phyloP scores from a whole-genome alignment of 2,888 invertebrate species.

The Drosophila borborema region DNA sequence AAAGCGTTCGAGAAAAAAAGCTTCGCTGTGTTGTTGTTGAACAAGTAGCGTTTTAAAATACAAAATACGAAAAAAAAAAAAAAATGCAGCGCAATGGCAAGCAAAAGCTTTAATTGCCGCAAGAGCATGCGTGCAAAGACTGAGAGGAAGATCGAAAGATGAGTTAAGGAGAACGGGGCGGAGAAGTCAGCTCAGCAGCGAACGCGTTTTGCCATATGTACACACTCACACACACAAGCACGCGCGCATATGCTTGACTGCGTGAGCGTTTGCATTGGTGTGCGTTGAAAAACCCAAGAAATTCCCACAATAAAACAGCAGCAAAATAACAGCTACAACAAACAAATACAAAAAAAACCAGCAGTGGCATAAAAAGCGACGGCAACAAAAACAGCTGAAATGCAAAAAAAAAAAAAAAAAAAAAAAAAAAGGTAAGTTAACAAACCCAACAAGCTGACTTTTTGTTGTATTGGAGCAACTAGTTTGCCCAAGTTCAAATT shows the following conservation, averaged over 20 bases:
- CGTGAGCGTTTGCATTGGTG: slow-evolving; percentile 59
- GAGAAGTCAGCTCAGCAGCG: slow-evolving; percentile 38
- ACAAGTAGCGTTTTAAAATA: slow-evolving; percentile 70
- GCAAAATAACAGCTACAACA: slow-evolving; percentile 67
- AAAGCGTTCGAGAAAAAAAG: slow-evolving; percentile 50
- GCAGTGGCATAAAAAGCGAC: slow-evolving; percentile 63
- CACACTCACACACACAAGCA: slow-evolving; percentile 6
- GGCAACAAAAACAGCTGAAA: slow-evolving; percentile 39
- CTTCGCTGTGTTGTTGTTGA: slow-evolving; percentile 57
- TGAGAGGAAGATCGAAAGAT: not conserved
- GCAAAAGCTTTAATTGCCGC: slow-evolving; percentile 68
- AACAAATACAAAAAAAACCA: slow-evolving; percentile 53
- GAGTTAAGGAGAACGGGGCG: not conserved
- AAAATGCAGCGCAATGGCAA: slow-evolving; percentile 5
- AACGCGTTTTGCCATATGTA: slow-evolving; percentile 67
- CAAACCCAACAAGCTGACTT: slow-evolving; percentile 65
- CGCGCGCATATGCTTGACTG: slow-evolving; percentile 13
- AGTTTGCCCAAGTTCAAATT: slow-evolving; percentile 79
- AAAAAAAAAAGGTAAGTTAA: slow-evolving; percentile 51
- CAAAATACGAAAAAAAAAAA: slow-evolving; percentile 7
- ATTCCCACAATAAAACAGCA: slow-evolving; percentile 85
- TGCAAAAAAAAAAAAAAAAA: slow-evolving; percentile 13
- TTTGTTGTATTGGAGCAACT: slow-evolving; percentile 50
- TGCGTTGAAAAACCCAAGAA: slow-evolving; percentile 85
- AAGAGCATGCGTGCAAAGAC: slow-evolving; percentile 26